Conservation (phyloP, 2,797 vertebrate species). For the Ficedula albicollis region DNA sequence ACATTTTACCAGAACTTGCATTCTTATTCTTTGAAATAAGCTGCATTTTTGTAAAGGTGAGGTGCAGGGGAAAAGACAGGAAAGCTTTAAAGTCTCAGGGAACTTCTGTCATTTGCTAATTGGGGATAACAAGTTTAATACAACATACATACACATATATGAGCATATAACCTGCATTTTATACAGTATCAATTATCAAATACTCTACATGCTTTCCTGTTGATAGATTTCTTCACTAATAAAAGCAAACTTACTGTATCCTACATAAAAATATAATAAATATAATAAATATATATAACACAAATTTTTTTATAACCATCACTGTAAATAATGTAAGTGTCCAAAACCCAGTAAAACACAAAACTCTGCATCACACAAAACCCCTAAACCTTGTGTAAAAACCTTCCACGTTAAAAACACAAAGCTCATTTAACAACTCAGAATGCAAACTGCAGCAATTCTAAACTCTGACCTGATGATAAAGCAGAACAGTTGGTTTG, state of each 20-base stretch:
- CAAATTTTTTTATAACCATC: not conserved
- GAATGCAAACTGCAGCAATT: not conserved
- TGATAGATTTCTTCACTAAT: not conserved
- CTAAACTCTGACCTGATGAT: slow-evolving; percentile 79
- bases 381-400: accelerated
- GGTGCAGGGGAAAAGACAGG: not conserved
- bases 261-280: too few relatives aligned
- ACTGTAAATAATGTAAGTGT: not conserved
- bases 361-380: not conserved
- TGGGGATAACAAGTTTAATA: not conserved
- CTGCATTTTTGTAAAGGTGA: not conserved
- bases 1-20: not conserved
- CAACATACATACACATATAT: not conserved
- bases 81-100: not conserved
- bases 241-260: not conserved
- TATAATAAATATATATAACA: not conserved
- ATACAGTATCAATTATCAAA: not conserved
- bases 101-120: not conserved
- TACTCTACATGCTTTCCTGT: not conserved
- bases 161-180: not conserved
- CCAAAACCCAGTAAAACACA: not conserved
- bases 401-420: accelerated
- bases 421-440: not conserved
- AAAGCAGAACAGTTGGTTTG: slow-evolving; percentile 43
- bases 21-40: not conserved